Base-by-base conservation (phyloP, 2,888 invertebrate genomes). In the Pyrgus malvae region DNA sequence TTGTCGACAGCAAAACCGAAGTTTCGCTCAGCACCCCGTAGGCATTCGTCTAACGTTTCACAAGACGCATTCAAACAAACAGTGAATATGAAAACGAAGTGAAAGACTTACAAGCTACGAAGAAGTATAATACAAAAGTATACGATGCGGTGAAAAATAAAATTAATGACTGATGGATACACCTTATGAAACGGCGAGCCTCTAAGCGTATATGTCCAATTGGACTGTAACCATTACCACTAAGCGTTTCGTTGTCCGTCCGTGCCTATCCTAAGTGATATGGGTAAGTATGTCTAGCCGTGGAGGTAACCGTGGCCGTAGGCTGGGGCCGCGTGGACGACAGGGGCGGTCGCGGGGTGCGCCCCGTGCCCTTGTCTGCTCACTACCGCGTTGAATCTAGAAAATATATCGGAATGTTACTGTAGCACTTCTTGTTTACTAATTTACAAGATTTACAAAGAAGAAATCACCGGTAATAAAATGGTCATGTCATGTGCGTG, bases 331-430 rank as follows among this genome's bases (percentile, higher is more conserved):
- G 83, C 80, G 9, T 82, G 67, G 1, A 83, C 73, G 7, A 68
- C 70, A 8, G 67, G 66, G 19, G 78, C 76, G 21, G 72, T 72
- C 0, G 81, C 91, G 2, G 92, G 92, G 63, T 92, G 92, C 50
- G 85, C 86, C 0, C 91, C 91, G 57, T 92, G 92, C 1, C 92
- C 92, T 59, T 82, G 77, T 68, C 90, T 88, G 76, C 91, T 91
- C 0, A 92, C 92, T 9, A 92, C 87, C 0, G 92, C 92, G 70
- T 92, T 92, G 78, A 92, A 92, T 54, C 92, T 92, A 48, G n/a
- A 61, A 16, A 11, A 25, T 11, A 29, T 3, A 9, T n/a, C 9
- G 11, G 2, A 4, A 38, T 23, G 3, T 21, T 21, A 21, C n/a
- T n/a, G n/a, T n/a, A n/a, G n/a, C n/a, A n/a, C n/a, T n/a, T n/a